A percentile compares a stretch with the other conserved stretches of the same genome.
Conservation (phyloP, 2,797 vertebrate species). For the Leuciscus waleckii region DNA sequence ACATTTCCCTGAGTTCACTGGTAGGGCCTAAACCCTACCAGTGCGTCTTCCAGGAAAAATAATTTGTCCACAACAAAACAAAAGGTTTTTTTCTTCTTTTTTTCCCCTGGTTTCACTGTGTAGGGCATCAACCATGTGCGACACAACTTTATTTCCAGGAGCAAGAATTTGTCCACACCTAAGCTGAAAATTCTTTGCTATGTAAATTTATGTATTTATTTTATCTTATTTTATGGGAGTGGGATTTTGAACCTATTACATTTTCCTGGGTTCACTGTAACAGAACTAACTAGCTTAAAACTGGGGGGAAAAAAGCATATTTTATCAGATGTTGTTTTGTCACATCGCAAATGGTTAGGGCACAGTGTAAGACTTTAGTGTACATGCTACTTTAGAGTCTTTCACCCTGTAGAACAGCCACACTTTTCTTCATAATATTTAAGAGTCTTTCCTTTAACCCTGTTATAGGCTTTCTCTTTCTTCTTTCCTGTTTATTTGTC, state of each 20-base stretch:
- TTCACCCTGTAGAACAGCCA: neutral
- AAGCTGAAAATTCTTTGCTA: neutral
- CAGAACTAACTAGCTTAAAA: neutral
- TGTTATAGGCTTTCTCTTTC: conserved; percentile 25
- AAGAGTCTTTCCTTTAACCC: conserved; percentile 12
- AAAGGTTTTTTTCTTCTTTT: too few species aligned
- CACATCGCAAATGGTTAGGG: neutral
- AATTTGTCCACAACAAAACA: too few species aligned
- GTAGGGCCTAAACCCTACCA: too few species aligned
- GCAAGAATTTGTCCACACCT: too few species aligned
- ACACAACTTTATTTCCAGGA: too few species aligned
- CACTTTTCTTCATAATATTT: neutral
- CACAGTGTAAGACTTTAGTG: neutral
- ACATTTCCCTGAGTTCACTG: too few species aligned
- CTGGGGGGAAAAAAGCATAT: neutral
- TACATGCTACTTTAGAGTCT: conserved; percentile 5
- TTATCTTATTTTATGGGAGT: neutral
- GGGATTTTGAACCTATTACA: neutral
- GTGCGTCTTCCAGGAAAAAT: too few species aligned
- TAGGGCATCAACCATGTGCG: too few species aligned
- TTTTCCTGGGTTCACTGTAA: neutral
- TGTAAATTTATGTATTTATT: neutral
- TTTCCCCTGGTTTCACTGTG: too few species aligned
- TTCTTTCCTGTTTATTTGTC: conserved; percentile 30
- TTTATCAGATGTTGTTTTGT: neutral